Percentiles rank a stretch among this genome's conserved stretches.
phyloP scores from a whole-genome alignment of 2,797 vertebrate species.

The Schizothorax lantsangensis region DNA sequence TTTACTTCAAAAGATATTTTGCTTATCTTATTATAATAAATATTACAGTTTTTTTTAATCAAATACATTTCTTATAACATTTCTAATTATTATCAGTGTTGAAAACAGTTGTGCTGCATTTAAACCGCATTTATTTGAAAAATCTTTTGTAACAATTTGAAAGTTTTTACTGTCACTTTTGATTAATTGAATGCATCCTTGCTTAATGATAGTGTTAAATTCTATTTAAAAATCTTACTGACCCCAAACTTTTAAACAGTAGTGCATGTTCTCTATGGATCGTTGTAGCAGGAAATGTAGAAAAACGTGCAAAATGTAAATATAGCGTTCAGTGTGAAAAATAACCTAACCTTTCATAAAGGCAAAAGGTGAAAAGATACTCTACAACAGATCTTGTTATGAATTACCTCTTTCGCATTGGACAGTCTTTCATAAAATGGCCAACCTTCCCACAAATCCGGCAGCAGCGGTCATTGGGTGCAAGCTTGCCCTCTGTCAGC shows the following conservation, averaged over 20 bases:
- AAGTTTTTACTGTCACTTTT: neutral
- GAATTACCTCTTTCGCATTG: slow-evolving; percentile 89
- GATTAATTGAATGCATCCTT: neutral
- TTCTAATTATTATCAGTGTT: too few species aligned
- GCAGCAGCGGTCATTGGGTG: slow-evolving; percentile 96
- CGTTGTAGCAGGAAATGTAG: neutral
- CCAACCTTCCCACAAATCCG: slow-evolving; percentile 97
- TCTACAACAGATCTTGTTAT: neutral
- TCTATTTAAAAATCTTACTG: neutral
- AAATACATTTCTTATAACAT: too few species aligned
- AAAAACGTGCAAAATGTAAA: neutral
- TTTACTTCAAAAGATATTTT: too few species aligned
- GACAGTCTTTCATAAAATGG: slow-evolving; percentile 97
- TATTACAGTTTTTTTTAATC: too few species aligned
- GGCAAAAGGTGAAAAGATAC: neutral
- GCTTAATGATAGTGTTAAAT: neutral
- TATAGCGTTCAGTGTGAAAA: neutral
- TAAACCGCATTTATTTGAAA: neutral
- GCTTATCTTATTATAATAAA: too few species aligned
- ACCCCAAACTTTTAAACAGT: neutral
- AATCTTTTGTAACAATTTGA: neutral
- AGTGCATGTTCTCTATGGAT: neutral
- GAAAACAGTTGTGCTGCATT: too few species aligned
- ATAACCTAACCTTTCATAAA: neutral
- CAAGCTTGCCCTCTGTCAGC: slow-evolving; percentile 91